Base-by-base conservation (phyloP, 1,140 invertebrate genomes). In the Musca vetustissima region DNA sequence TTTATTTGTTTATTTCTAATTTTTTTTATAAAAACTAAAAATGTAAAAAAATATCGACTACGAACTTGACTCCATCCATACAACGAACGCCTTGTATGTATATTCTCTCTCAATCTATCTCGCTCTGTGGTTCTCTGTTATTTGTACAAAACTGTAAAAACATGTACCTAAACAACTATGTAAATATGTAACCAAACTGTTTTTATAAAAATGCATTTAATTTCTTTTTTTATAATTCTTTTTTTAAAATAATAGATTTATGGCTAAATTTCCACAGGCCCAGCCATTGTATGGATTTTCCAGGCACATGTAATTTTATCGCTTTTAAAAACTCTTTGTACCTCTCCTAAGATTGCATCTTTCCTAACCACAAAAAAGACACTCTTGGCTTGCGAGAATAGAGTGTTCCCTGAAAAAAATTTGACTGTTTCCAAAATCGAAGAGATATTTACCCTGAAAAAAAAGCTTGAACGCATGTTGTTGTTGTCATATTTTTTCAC, bases 201-300 rank as follows among this genome's bases (percentile, higher is more conserved):
- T 32, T 32, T 32, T 32, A 4, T 32, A 32, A 43, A 8, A 43
- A 43, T 43, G 11, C 28, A 32, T 43, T 28, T 28, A 28, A 28
- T 28, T 28, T 28, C 8, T 28, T 28, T 43, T 43, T 43, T 43
- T 43, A 1, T 43, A 43, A 43, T 43, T 9, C 13, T 43, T 43
- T 43, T 13, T 43, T 43, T n/a, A n/a, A n/a, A 25, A 57, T 17
- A 36, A 61, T 19, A 61, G 57, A 61, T 61, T 36, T 61, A 21
- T 61, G 57, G 57, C 19, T 61, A 61, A 61, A 61, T 61, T 61
- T 61, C 36, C 57, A 61, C 57, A 43, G 57, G 57, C 57, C 57
- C 57, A 61, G 57, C 32, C 57, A 61, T 36, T 61, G 57, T 36
- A 19, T 17, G 57, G 57, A 61, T 21, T 61, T 61, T 61, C 28